Percentiles rank a stretch among this genome's conserved stretches.
These are phyloP conservation scores for Tapirus terrestris DNA, from an alignment of 2,113 vertebrate genomes.

Conservation along the genomic window DNA sequence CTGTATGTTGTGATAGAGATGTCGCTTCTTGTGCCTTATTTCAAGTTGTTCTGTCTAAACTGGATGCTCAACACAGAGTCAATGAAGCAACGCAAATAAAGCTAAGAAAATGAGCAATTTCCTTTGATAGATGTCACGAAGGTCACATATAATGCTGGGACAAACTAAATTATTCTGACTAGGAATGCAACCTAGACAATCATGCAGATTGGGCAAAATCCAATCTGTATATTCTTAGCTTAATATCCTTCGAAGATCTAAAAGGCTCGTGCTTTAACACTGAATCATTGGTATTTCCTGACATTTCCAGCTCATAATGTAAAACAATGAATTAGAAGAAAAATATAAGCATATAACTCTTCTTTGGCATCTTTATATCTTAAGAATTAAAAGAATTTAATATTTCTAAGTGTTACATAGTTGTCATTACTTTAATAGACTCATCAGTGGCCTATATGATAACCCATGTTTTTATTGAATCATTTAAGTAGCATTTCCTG, in stretches of 20 bases:
- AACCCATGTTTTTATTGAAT: background rate
- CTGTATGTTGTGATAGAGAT: background rate
- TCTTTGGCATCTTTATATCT: background rate
- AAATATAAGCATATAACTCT: background rate
- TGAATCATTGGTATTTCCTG: background rate
- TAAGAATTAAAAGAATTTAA: background rate
- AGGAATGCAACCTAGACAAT: background rate
- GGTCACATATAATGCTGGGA: background rate
- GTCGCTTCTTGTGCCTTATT: background rate
- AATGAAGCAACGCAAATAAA: conserved; percentile 47
- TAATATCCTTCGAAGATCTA: background rate
- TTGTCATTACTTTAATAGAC: background rate
- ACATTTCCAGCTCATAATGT: background rate
- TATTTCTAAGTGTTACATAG: background rate
- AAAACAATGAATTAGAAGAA: background rate
- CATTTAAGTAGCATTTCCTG: background rate
- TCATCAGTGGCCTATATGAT: background rate
- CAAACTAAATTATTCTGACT: conserved; percentile 17
- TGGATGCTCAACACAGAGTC: background rate
- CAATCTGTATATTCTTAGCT: background rate
- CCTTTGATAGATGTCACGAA: background rate
- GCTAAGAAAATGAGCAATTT: conserved; percentile 41
- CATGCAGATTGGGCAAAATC: background rate
- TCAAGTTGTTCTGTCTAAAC: background rate
- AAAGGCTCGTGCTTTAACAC: background rate